Conservation (phyloP, 2,797 vertebrate genomes). For the Eulemur coronatus region DNA sequence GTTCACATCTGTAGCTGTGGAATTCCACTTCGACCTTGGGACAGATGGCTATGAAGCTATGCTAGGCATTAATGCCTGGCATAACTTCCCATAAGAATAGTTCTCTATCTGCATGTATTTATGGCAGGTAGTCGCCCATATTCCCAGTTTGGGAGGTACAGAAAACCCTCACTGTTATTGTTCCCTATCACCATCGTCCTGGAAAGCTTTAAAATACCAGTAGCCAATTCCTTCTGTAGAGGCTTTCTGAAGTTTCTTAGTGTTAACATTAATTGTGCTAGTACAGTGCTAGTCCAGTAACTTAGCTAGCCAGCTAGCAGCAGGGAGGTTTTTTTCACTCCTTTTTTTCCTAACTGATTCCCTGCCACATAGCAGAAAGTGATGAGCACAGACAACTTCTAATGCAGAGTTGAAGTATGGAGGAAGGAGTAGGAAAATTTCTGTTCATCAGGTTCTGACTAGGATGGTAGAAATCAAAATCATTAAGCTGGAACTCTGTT, state of each 20-base stretch:
- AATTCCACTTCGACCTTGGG: neutral
- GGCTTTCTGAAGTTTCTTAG: neutral
- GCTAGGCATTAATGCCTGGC: neutral
- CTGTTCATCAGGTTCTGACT: neutral
- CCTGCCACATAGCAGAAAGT: neutral
- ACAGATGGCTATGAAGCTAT: neutral
- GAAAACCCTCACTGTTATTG: neutral
- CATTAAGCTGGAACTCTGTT: neutral
- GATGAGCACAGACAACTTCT: neutral
- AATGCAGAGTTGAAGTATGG: neutral
- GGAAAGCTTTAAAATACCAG: neutral
- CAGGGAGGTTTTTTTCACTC: neutral
- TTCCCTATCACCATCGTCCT: neutral
- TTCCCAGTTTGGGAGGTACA: neutral
- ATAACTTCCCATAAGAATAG: neutral
- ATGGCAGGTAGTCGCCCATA: neutral
- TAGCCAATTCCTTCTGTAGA: neutral
- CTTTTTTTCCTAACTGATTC: neutral
- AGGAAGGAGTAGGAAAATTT: neutral
- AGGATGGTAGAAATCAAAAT: neutral
- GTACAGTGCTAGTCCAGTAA: neutral
- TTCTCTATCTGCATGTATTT: neutral
- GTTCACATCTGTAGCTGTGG: neutral
- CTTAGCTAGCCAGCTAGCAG: neutral
- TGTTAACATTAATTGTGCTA: neutral